phyloP scores from a whole-genome alignment of 2,888 invertebrate species.

The Drosophila algonquin region DNA sequence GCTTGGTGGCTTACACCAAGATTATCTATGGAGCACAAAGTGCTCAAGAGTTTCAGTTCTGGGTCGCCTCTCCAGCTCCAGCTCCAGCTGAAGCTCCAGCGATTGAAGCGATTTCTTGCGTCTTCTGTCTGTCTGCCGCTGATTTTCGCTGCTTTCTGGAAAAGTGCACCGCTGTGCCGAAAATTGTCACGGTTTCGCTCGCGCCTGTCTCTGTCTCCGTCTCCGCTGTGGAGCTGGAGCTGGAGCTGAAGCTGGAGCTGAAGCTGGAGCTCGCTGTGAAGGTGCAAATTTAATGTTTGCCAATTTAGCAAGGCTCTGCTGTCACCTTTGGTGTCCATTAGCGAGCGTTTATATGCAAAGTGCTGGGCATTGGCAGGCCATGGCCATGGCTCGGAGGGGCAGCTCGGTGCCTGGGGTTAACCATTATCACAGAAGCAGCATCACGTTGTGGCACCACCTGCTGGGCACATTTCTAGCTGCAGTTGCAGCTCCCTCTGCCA shows the following conservation, averaged over 20 bases:
- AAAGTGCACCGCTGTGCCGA: slow-evolving; percentile 77
- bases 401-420: slow-evolving; percentile 41
- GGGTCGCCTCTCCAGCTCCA: neutral
- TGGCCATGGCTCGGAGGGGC: slow-evolving; percentile 8
- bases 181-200: slow-evolving; percentile 74
- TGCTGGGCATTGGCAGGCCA: slow-evolving; percentile 52
- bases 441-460: slow-evolving; percentile 72
- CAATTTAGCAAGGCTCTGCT: slow-evolving; percentile 79
- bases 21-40: slow-evolving; percentile 1
- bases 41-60: neutral
- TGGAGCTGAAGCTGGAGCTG: too few relatives aligned
- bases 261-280: slow-evolving; percentile 52
- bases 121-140: slow-evolving; percentile 14
- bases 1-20: neutral
- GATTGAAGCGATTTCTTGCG: slow-evolving; percentile 25
- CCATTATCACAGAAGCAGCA: slow-evolving; percentile 78
- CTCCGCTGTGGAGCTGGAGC: too few relatives aligned
- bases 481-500: slow-evolving; percentile 46
- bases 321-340: slow-evolving; percentile 81
- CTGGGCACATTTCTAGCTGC: slow-evolving; percentile 61
- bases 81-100: neutral
- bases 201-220: slow-evolving; percentile 4
- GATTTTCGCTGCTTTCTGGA: slow-evolving; percentile 61
- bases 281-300: slow-evolving; percentile 81
- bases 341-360: slow-evolving; percentile 81